These are phyloP conservation scores for Poecile atricapillus DNA, from an alignment of 2,113 vertebrate species.

Conservation along the genomic window DNA sequence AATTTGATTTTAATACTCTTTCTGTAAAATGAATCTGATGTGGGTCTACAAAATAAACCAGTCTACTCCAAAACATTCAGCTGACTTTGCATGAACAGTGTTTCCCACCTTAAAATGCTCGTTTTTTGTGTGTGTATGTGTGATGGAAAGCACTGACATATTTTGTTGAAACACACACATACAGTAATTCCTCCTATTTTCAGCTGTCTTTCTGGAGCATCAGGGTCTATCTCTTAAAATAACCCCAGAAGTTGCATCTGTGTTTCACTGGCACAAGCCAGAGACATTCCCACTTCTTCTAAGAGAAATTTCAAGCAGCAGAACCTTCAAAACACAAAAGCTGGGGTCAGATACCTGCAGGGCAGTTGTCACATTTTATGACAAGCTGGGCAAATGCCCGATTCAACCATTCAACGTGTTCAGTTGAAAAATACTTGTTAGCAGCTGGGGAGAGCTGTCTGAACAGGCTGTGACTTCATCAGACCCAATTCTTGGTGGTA, in stretches of 20 bases:
- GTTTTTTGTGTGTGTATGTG: background rate
- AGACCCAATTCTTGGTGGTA: background rate
- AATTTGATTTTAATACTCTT: background rate
- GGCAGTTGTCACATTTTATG: background rate
- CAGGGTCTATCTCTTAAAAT: background rate
- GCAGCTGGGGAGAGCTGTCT: background rate
- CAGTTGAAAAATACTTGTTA: background rate
- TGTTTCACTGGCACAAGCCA: background rate
- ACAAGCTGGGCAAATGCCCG: background rate
- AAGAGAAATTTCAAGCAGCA: background rate
- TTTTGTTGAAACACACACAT: background rate
- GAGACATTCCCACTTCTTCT: background rate
- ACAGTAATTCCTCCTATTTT: background rate
- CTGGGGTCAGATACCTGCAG: rapidly evolving
- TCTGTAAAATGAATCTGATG: background rate
- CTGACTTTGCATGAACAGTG: background rate
- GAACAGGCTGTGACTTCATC: background rate
- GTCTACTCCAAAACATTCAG: background rate
- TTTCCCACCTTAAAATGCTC: background rate
- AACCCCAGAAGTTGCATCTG: background rate
- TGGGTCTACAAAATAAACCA: background rate
- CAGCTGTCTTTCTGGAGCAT: background rate
- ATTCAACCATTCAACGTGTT: background rate
- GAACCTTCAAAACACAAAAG: background rate
- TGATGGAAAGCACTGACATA: background rate